Evolutionary conservation across 2,888 invertebrate genomes (phyloP), one percentile per base, ranked within the genome.

Genomic region (Archips xylosteana): DNA sequence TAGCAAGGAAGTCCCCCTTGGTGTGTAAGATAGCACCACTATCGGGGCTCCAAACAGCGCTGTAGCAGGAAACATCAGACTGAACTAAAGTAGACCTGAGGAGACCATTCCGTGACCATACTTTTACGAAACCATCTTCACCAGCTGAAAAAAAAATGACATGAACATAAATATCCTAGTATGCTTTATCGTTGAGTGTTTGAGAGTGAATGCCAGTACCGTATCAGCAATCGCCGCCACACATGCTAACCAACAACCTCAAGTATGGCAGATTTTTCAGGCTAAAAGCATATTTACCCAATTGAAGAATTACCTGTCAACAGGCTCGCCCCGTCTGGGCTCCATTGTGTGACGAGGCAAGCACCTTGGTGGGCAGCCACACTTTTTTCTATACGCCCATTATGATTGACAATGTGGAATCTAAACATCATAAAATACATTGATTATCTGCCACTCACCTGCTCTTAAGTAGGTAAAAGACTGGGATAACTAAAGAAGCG

Each of bases 101-200:
- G 95, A 98, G 97, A 13, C 99, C 99, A 83, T 97, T 98, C 62
- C 99, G 95, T 0, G 99, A 99, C 99, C 99, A 99, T 75, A 99
- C 97, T 93, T 99, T 99, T 2, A 99, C 96, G 72, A 96, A 96
- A 2, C 99, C 99, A 92, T 99, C 99, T 94, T 99, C 99, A 0
- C 99, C 99, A 76, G 97, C 99, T 97, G 89, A 15, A 83, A 82
- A 83, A 82, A 51, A 39, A 39, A 39, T 39, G 39, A 6, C 6
- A 39, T 39, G 39, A 39, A 4, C 39, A 39, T 5, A 39, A 23
- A 54, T 49, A 5, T 6, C 3, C n/a, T 4, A 3, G 23, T 23
- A 10, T n/a, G 54, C 9, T 23, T 23, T 23, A 9, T n/a, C n/a
- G n/a, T 49, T 15, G n/a, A 49, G 42, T 9, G 8, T 42, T 9